Evolutionary conservation across 2,113 vertebrate species (phyloP), one percentile per base, ranked within the genome.

Genomic region (Caloenas nicobarica): DNA sequence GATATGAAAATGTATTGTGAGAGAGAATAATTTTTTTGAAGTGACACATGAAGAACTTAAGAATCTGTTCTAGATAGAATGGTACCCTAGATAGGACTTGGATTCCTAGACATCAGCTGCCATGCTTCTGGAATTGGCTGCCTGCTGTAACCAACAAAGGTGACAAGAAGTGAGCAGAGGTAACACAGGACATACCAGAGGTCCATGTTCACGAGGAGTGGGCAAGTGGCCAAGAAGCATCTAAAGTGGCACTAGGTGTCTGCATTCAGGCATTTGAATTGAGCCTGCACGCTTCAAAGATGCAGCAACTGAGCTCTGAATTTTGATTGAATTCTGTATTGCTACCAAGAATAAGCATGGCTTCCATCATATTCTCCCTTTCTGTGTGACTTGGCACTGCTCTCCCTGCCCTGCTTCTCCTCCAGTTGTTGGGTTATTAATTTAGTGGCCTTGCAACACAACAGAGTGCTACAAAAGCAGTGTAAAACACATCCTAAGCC

Each of bases 241-340:
- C 14, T 77, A 6, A 42, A 83, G 14, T 50, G 29, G 7, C 28
- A 69, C n/a, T 9, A 28, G 1, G 1, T 77, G 11, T 69, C 15
- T 44, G 22, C 70, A 22, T 86, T 90, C 70, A 62, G 28, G 10
- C 28, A 78, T 86, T 94, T 1, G 0, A 71, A 8, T 19, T 65
- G n/a, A 92, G 33, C 19, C 42, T 57, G 22, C 18, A 14, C 36
- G 13, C 15, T 96, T 96, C 96, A 64, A 94, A 93, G 76, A 82
- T 74, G 54, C 14, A 95, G 81, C 66, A 81, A 92, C 85, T 13
- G 6, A 53, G 44, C 54, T 94, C 71, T 60, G 79, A 91, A 56
- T 83, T 88, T 57, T 19, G 18, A 50, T 24, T 38, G 13, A 87
- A 89, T 69, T 76, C 42, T 58, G 7, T 54, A 42, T 51, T 73